Base-by-base conservation (phyloP, 2,113 vertebrate species). In the Epinephelus cyanopodus region DNA sequence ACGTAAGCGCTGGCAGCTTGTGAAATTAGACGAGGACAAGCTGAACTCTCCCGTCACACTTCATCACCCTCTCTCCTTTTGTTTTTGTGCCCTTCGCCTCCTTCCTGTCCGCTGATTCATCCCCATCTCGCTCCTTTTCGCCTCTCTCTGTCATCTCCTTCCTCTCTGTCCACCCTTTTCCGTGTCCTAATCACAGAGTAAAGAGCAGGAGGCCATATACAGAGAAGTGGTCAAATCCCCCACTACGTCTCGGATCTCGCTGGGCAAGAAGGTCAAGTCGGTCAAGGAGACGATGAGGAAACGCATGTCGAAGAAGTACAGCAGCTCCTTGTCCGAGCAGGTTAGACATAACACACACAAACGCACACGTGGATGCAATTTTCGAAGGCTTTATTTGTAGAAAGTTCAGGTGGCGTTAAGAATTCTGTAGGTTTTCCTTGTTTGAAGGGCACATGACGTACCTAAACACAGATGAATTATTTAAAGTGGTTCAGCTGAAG, bases 251-350 rank as follows among this genome's bases (percentile, higher is more conserved):
- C 96, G 98, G 66, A 99, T 99, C 90, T 99, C 98, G 53, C 95
- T 99, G 74, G 98, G 98, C 67, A 99, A 98, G 95, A 99, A 99
- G 92, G 98, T 99, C 90, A 99, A 98, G 88, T 99, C 98, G 0
- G 98, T 99, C 62, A 99, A 99, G 91, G 98, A 99, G 94, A 99
- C 98, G 0, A 99, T 99, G 98, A 98, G 97, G 95, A 99, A 99
- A 86, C 97, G 97, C 84, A 99, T 99, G 96, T 99, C 98, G 61
- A 99, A 99, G 94, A 99, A 99, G 87, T 99, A 99, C n/a, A 98
- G 96, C 93, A 97, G 95, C 86, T 97, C 97, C 53, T 85, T 97
- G 15, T 96, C 98, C 64, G 98, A 98, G 77, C 98, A 99, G 97
- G 98, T 99, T 29, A 66, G 87, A 81, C 56, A 82, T 3, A 14